Evolutionary conservation across 2,888 invertebrate species (phyloP).

Genomic region (Dynastes maya): DNA sequence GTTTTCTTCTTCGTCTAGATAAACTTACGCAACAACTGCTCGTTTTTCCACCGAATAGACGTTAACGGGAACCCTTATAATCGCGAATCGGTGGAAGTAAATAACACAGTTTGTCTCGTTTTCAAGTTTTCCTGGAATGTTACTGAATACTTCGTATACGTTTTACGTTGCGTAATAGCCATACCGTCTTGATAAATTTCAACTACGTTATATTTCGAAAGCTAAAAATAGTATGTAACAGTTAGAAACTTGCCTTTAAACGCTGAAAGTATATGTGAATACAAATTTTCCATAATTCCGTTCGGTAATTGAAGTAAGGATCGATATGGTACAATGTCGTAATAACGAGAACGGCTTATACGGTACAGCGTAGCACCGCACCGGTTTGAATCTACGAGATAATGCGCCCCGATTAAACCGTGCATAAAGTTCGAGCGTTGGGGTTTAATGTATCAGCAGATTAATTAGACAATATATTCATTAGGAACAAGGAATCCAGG

Average conservation of each 20-base stretch:
- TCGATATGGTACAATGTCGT: conserved; percentile 3
- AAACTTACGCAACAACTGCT: conserved; percentile 42
- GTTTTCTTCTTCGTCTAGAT: conserved; percentile 32
- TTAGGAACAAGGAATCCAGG: conserved; percentile 15
- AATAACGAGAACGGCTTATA: conserved; percentile 25
- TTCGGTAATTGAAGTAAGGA: not conserved
- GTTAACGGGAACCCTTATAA: conserved; percentile 37
- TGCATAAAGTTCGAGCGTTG: conserved; percentile 26
- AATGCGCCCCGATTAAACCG: conserved; percentile 23
- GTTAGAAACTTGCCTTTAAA: too few relatives aligned
- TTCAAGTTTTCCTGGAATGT: conserved; percentile 22
- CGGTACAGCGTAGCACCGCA: not conserved
- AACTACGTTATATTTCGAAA: not conserved
- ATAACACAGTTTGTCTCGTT: conserved; percentile 28
- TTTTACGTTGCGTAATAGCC: not conserved
- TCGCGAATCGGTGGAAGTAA: conserved; percentile 33
- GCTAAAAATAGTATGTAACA: too few relatives aligned
- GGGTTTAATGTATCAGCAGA: conserved; percentile 33
- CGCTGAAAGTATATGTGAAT: too few relatives aligned
- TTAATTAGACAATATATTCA: conserved; percentile 31
- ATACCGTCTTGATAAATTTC: not conserved
- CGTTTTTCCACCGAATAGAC: conserved; percentile 34
- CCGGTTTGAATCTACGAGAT: conserved; percentile 27
- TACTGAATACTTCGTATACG: not conserved
- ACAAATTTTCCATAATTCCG: not conserved